Evolutionary conservation across 2,113 vertebrate species (phyloP), one percentile per base, ranked within the genome.

Genomic region (Mormyrus lacerda): DNA sequence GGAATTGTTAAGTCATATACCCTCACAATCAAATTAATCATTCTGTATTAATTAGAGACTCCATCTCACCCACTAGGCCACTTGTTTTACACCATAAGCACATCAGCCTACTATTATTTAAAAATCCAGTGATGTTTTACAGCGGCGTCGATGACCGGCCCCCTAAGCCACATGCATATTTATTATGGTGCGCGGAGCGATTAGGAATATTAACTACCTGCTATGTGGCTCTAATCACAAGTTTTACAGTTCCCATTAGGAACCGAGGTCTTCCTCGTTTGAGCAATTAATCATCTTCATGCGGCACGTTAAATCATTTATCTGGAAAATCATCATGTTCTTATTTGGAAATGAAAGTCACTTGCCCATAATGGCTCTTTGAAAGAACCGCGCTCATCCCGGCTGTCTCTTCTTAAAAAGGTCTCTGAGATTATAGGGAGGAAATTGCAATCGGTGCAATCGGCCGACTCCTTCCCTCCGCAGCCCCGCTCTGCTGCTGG

Each of bases 101-200:
- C 73, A 79, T 19, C 69, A 39, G 69, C 69, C 69, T 39, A 35
- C 69, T 17, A 39, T 79, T 79, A 42, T 42, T 42, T 79, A 19
- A 79, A 42, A 79, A 19, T 79, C 35, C 35, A 39, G 4, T 7
- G 15, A 79, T 39, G 73, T 79, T 42, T 17, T 42, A 39, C 35
- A 79, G 35, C 1, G 6, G 15, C 11, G 4, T 42, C 17, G 2
- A 42, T 19, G 35, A 42, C 73, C 39, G 35, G 0, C 31, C 4
- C 73, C 73, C 73, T 79, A 79, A 79, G 73, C 73, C 73, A 79
- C 73, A 79, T 42, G 73, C 35, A 42, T 42, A 79, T 79, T 79
- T 42, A 79, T 79, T 79, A 42, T 0, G 4, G 13, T 42, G 39
- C 42, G 31, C 0, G 4, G 73, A 31, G 35, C 17, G 42, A 79